Evolutionary conservation across 2,797 vertebrate species (phyloP).

Genomic region (Phrynocephalus forsythii): DNA sequence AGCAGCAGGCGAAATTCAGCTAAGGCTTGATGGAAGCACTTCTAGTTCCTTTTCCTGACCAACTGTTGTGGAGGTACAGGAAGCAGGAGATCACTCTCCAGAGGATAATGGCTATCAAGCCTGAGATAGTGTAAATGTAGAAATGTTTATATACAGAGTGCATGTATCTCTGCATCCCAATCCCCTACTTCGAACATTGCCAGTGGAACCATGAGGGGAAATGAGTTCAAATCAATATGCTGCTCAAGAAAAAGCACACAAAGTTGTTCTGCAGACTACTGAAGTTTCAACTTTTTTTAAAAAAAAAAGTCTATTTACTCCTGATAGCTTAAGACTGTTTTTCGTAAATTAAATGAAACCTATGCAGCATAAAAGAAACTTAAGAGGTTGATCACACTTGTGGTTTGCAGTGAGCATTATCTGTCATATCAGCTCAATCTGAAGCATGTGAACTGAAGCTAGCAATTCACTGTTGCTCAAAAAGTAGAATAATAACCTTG

Average conservation of each 20-base stretch:
- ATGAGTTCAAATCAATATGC: not conserved
- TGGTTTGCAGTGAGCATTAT: constrained; percentile 16
- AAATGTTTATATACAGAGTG: not conserved
- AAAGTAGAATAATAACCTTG: not conserved
- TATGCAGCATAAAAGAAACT: not conserved
- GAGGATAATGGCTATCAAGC: not conserved
- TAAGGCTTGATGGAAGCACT: not conserved
- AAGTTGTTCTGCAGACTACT: not conserved
- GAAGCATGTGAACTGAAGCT: not conserved
- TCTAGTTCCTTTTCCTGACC: not conserved
- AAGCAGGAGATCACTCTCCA: not conserved
- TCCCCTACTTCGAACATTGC: not conserved
- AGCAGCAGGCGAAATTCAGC: not conserved
- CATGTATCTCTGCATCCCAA: not conserved
- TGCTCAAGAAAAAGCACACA: not conserved
- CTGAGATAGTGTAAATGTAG: not conserved
- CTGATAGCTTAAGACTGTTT: not conserved
- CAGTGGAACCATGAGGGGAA: not conserved
- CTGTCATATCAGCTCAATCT: constrained; percentile 28
- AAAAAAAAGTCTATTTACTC: not conserved
- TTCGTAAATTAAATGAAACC: constrained; percentile 5
- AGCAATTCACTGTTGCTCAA: constrained; percentile 5
- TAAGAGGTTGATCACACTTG: not conserved
- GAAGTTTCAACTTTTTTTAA: constrained; percentile 8
- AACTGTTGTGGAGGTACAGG: not conserved